A percentile compares a stretch with the other conserved stretches of the same genome.
Evolutionary conservation across 2,888 invertebrate genomes (phyloP).

Genomic region (Adelphocoris suturalis): DNA sequence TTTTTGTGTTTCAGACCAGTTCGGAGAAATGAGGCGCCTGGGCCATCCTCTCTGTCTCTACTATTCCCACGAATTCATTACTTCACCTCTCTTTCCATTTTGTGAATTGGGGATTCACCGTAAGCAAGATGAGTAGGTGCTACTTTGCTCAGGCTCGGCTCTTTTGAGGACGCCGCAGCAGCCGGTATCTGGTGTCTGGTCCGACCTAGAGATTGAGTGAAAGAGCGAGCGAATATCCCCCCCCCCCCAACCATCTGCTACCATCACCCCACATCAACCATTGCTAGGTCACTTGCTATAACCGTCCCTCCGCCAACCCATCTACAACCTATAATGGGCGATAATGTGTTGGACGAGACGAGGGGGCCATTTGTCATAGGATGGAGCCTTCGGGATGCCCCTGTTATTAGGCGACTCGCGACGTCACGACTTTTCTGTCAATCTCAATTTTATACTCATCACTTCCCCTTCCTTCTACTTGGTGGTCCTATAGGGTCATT

Average conservation of each 20-base stretch:
- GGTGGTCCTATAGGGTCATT: background rate
- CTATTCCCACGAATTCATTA: background rate
- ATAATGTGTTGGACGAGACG: constrained; percentile 59
- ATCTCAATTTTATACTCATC: constrained; percentile 71
- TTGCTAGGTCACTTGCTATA: constrained; percentile 14
- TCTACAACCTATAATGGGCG: constrained; percentile 52
- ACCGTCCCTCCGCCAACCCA: background rate
- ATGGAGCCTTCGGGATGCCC: background rate
- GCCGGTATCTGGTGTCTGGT: background rate
- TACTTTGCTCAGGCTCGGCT: background rate
- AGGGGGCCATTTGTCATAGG: constrained; percentile 49
- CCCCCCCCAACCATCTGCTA: background rate
- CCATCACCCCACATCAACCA: background rate
- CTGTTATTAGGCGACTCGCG: constrained; percentile 47
- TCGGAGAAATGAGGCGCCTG: background rate
- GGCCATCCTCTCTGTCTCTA: background rate
- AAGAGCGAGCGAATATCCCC: background rate
- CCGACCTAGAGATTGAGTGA: background rate
- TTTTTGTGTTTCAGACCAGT: too few relatives aligned
- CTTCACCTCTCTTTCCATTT: background rate
- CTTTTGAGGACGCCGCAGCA: too few relatives aligned
- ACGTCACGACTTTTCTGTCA: constrained; percentile 65
- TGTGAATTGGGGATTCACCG: background rate
- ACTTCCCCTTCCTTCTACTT: background rate
- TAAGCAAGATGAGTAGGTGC: background rate